A percentile compares a stretch with the other conserved stretches of the same genome.
phyloP scores from a whole-genome alignment of 2,113 vertebrate species.

The Gopherus evgoodei region DNA sequence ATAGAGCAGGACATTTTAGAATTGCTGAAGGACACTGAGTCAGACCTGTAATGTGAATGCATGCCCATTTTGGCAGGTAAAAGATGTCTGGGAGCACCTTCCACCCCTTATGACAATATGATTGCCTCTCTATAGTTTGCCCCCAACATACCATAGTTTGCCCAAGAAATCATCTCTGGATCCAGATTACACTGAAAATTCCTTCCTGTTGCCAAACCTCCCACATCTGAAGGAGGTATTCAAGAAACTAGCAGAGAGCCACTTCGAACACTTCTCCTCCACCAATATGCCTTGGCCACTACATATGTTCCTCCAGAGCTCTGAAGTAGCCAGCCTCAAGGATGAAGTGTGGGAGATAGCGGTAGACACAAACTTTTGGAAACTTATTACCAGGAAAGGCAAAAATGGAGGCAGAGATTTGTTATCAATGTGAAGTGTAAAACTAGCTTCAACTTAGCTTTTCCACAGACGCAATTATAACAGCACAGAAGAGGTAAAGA shows the following conservation, averaged over 20 bases:
- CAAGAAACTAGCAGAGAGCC: not conserved
- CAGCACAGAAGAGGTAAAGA: not conserved
- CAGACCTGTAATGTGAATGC: not conserved
- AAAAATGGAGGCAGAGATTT: not conserved
- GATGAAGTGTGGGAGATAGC: not conserved
- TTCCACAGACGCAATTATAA: not conserved
- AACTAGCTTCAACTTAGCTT: not conserved
- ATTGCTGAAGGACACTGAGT: not conserved
- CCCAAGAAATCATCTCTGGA: not conserved
- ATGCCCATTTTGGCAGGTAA: too few relatives aligned
- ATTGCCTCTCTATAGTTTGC: not conserved
- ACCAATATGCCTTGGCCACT: not conserved
- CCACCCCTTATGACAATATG: not conserved
- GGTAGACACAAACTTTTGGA: not conserved
- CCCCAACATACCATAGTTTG: not conserved
- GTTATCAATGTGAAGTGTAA: not conserved
- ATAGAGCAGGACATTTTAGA: not conserved
- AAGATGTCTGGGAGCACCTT: not conserved
- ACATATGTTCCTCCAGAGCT: not conserved
- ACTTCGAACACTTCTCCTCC: not conserved
- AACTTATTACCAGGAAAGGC: not conserved
- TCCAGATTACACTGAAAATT: not conserved
- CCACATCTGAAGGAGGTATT: not conserved
- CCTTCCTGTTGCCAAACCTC: not conserved
- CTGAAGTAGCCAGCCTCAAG: not conserved